These are phyloP conservation scores for Dunckerocampus dactyliophorus DNA, from an alignment of 2,113 vertebrate species.

Conservation along the genomic window DNA sequence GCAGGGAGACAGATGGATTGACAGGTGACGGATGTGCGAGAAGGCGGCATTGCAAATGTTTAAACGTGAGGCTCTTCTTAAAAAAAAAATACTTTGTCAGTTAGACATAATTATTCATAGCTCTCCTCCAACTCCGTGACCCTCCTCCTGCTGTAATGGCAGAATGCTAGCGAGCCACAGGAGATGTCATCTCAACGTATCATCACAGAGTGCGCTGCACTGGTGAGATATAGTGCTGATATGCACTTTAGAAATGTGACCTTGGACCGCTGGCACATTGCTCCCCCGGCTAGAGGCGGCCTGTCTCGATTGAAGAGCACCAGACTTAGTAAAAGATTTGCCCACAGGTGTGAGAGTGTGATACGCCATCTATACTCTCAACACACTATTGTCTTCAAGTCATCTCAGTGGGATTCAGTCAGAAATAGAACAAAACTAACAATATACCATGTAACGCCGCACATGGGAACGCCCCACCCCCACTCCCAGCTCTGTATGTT, in stretches of 20 bases:
- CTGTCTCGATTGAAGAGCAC: background rate
- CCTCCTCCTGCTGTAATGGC: constrained; percentile 21
- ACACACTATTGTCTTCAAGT: background rate
- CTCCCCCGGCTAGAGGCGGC: background rate
- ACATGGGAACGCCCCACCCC: too few species aligned
- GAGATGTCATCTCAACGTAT: constrained; percentile 30
- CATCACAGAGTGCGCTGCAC: constrained; percentile 6
- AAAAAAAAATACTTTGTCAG: background rate
- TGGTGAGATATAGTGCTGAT: constrained; percentile 7
- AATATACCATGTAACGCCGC: background rate
- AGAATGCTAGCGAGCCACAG: constrained; percentile 17
- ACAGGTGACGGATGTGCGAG: constrained; percentile 16
- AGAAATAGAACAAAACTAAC: background rate
- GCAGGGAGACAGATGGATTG: constrained; percentile 18
- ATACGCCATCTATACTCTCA: constrained; percentile 10
- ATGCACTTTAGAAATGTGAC: constrained; percentile 11
- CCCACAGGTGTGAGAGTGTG: background rate
- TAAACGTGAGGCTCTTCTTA: background rate
- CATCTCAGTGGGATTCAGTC: background rate
- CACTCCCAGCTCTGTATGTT: too few species aligned
- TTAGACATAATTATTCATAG: constrained; percentile 42
- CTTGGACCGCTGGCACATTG: constrained; percentile 7
- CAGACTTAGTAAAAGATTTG: constrained; percentile 6
- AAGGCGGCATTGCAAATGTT: background rate
- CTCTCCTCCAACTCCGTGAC: constrained; percentile 21